Evolutionary conservation across 2,888 invertebrate species (phyloP).

Genomic region (Lepidocyrtinus sp.): DNA sequence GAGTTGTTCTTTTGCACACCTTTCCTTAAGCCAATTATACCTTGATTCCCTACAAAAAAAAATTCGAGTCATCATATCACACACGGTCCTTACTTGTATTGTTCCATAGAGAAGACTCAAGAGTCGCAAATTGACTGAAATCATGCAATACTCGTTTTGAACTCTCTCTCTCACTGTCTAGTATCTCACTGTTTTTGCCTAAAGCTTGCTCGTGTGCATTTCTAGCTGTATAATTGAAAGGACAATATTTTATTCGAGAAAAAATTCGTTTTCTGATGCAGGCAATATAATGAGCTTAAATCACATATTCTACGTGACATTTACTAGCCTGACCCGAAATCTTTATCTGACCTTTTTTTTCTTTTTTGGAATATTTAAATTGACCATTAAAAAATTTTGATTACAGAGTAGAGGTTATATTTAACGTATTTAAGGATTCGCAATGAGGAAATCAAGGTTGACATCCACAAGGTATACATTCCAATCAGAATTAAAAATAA

Average conservation of each 20-base stretch:
- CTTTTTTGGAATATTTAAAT: background rate
- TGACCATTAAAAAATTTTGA: background rate
- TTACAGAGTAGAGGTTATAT: background rate
- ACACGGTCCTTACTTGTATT: background rate
- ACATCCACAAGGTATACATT: no score
- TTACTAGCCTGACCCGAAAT: slow-evolving; percentile 45
- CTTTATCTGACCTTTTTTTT: slow-evolving; percentile 39
- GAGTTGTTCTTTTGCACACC: no score
- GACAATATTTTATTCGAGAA: slow-evolving; percentile 30
- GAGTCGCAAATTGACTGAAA: background rate
- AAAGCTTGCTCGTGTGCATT: background rate
- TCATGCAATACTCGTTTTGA: background rate
- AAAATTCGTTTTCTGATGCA: slow-evolving; percentile 30
- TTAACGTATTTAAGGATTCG: no score
- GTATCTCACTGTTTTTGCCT: background rate
- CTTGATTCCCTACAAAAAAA: no score
- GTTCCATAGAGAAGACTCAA: background rate
- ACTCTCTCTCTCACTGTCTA: background rate
- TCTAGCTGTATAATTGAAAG: slow-evolving; percentile 28
- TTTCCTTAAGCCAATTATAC: no score
- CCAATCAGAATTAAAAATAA: no score
- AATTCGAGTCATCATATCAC: no score
- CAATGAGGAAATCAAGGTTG: no score
- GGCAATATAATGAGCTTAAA: slow-evolving; percentile 29
- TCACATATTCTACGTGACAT: slow-evolving; percentile 44